A percentile compares a stretch with the other conserved stretches of the same genome.
Evolutionary conservation across 1,140 invertebrate genomes (phyloP).

Genomic region (Macrocentrus cingulum): DNA sequence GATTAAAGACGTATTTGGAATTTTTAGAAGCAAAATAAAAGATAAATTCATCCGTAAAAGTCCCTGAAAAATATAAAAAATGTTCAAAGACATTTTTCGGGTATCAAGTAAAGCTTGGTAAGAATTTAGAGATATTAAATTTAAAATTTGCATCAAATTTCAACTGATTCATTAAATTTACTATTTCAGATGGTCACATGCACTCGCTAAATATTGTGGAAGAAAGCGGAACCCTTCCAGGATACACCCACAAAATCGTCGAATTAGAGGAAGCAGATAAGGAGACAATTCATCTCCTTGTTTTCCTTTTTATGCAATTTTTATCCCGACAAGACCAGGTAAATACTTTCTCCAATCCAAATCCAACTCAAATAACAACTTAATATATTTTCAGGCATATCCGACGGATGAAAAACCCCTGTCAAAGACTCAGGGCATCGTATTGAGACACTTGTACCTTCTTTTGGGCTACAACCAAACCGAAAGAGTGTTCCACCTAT

Average conservation of each 20-base stretch:
- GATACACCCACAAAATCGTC: slow-evolving; percentile 76
- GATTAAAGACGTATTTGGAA: too few relatives aligned
- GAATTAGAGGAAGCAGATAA: slow-evolving; percentile 93
- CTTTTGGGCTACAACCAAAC: slow-evolving; percentile 90
- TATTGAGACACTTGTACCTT: slow-evolving; percentile 89
- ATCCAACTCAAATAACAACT: slow-evolving; percentile 22
- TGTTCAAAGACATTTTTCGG: too few relatives aligned
- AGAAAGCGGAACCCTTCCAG: slow-evolving; percentile 70
- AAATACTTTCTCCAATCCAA: slow-evolving; percentile 15
- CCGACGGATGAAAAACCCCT: slow-evolving; percentile 83
- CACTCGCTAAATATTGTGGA: slow-evolving; percentile 70
- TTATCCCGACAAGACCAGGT: slow-evolving; percentile 77
- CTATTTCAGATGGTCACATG: slow-evolving; percentile 72
- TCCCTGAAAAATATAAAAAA: too few relatives aligned
- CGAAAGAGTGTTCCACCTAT: slow-evolving; percentile 87
- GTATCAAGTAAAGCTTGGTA: too few relatives aligned
- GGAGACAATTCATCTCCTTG: slow-evolving; percentile 93
- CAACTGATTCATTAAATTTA: too few relatives aligned
- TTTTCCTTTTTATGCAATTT: slow-evolving; percentile 95
- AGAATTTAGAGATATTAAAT: too few relatives aligned
- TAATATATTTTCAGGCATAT: slow-evolving; percentile 62
- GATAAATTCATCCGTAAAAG: too few relatives aligned
- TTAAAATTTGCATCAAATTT: too few relatives aligned
- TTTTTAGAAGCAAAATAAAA: too few relatives aligned
- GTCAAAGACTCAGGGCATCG: slow-evolving; percentile 79